Conservation (phyloP, 2,113 vertebrate species). For the Tretioscincus oriximinensis region DNA sequence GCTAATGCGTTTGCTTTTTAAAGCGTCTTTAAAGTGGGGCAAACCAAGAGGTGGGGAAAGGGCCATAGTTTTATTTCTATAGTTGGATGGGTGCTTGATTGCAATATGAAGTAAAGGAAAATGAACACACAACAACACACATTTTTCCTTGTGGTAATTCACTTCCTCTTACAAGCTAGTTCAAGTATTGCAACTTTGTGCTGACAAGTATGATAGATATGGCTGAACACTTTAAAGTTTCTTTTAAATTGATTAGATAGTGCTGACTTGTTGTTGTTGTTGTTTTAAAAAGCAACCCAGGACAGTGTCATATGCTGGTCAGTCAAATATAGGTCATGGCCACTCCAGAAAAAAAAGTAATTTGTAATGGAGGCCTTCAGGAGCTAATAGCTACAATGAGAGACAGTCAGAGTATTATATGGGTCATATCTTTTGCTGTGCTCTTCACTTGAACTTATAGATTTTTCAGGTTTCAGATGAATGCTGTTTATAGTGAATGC, state of each 20-base stretch:
- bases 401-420: slow-evolving; percentile 43
- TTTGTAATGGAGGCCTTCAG: slow-evolving; percentile 38
- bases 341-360: slow-evolving; percentile 29
- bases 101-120: background rate
- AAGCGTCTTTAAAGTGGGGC: no score
- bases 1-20: no score
- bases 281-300: slow-evolving; percentile 15
- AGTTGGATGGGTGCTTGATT: background rate
- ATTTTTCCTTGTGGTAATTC: no score
- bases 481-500: slow-evolving; percentile 40
- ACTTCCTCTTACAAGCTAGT: background rate
- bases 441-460: slow-evolving; percentile 56
- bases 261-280: slow-evolving; percentile 16
- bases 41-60: no score
- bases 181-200: background rate
- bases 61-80: no score
- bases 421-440: slow-evolving; percentile 53
- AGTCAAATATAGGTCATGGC: slow-evolving; percentile 30
- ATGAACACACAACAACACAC: background rate
- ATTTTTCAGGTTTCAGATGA: slow-evolving; percentile 57
- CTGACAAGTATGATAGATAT: background rate
- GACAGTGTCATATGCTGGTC: slow-evolving; percentile 20
- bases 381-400: slow-evolving; percentile 47
- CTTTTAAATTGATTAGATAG: slow-evolving; percentile 1
- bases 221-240: slow-evolving; percentile 24